Evolutionary conservation across 1,140 invertebrate genomes (phyloP), one percentile per base, ranked within the genome.

Genomic region (Nixonia krombeini): DNA sequence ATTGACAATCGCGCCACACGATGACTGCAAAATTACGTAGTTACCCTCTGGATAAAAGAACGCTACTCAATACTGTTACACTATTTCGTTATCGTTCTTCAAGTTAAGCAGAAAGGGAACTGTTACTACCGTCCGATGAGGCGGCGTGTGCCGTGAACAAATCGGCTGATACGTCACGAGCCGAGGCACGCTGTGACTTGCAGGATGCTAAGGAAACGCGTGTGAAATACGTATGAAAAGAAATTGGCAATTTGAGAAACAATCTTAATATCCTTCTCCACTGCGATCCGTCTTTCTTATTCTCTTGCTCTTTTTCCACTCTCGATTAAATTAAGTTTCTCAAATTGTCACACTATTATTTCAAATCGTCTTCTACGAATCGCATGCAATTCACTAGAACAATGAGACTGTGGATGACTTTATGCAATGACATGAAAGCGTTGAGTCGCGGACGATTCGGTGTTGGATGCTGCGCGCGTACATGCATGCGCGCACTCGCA

Each of bases 321-420:
- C 4, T 51, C 23, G 16, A 51, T 13, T 21, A 35, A 37, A 28
- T 7, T 12, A 25, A 29, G 12, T 35, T 16, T 18, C 38, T 65
- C 10, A 41, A 52, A 57, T 25, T 37, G 29, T 26, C 26, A 40
- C 31, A 55, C 35, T 57, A 16, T n/a, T 15, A 29, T 25, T 33
- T 29, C 44, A 50, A 44, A 46, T 59, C 37, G 49, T 66, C 51
- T 10, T 61, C 64, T 67, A 67, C 56, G 46, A 52, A 26, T 67
- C 41, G 64, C 64, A 67, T 67, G 64, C 64, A 67, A 61, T 57
- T 15, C 64, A 61, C 64, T 67, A 67, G 18, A 51, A 66, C 51
- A 61, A 67, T 67, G 57, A 67, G 49, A 61, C 56, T 44, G 44
- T 67, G 64, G 57, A 51, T 61, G 51, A 40, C 52, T 67, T 65